Conservation (phyloP, 1,140 invertebrate species). For the Halictus rubicundus region DNA sequence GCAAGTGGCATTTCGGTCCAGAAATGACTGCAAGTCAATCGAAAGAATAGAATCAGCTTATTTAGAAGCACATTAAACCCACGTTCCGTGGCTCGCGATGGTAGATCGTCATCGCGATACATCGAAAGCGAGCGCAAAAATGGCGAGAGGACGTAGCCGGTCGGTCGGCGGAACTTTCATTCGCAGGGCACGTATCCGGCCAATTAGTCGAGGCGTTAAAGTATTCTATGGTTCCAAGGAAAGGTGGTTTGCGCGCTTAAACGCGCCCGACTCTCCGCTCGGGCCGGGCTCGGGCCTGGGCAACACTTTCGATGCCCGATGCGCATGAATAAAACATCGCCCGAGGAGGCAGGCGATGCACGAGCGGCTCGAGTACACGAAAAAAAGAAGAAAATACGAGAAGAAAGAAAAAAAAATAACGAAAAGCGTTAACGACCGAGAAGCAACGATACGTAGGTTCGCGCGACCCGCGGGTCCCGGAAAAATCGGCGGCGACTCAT, state of each 20-base stretch:
- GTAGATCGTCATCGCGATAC: too few species aligned
- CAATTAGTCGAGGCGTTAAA: conserved; percentile 75
- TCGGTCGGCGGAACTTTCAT: conserved; percentile 48
- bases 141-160: conserved; percentile 25
- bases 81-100: too few species aligned
- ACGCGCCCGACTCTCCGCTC: conserved; percentile 63
- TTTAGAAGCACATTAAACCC: too few species aligned
- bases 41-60: too few species aligned
- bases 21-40: too few species aligned
- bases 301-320: conserved; percentile 65
- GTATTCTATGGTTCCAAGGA: conserved; percentile 72
- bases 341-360: conserved; percentile 33
- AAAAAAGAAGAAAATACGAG: not conserved
- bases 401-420: too few species aligned
- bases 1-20: too few species aligned
- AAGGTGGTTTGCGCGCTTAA: conserved; percentile 71
- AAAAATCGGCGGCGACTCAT: not conserved
- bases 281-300: conserved; percentile 20
- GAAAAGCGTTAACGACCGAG: not conserved
- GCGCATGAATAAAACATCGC: conserved; percentile 76
- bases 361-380: not conserved
- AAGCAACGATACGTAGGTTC: not conserved
- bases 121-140: not conserved
- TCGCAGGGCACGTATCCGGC: conserved; percentile 62
- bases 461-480: not conserved